phyloP scores from a whole-genome alignment of 2,113 vertebrate species.

The Notiomystis cincta region DNA sequence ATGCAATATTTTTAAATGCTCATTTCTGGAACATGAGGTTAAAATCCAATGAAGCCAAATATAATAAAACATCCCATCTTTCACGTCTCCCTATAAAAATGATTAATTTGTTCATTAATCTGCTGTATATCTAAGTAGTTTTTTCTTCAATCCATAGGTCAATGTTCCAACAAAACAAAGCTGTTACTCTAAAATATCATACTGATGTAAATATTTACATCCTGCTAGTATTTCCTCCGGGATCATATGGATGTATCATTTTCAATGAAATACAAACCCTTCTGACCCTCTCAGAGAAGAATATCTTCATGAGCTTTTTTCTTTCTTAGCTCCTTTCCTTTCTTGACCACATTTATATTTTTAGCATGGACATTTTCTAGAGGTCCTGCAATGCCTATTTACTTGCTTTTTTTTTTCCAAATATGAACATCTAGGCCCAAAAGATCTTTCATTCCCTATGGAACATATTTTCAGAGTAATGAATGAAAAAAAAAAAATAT shows the following conservation, averaged over 20 bases:
- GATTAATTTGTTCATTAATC: background rate
- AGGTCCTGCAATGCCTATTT: background rate
- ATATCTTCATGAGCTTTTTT: background rate
- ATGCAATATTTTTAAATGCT: background rate
- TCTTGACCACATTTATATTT: background rate
- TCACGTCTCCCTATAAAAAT: conserved; percentile 12
- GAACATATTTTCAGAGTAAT: background rate
- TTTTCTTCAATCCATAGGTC: background rate
- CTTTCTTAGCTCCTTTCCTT: background rate
- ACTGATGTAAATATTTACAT: conserved; percentile 34
- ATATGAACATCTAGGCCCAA: background rate
- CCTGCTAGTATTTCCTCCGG: background rate
- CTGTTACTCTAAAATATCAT: background rate
- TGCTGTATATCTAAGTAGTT: background rate
- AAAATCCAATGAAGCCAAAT: background rate
- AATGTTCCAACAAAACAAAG: background rate
- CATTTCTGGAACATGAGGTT: background rate
- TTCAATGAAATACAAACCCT: background rate
- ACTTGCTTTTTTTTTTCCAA: background rate
- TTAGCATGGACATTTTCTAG: background rate
- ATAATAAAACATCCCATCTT: background rate
- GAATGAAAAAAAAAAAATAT: background rate
- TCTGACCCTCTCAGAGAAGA: background rate
- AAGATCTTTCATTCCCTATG: background rate
- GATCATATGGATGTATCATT: background rate